Evolutionary conservation across 2,797 vertebrate genomes (phyloP).

Genomic region (Acomys russatus): DNA sequence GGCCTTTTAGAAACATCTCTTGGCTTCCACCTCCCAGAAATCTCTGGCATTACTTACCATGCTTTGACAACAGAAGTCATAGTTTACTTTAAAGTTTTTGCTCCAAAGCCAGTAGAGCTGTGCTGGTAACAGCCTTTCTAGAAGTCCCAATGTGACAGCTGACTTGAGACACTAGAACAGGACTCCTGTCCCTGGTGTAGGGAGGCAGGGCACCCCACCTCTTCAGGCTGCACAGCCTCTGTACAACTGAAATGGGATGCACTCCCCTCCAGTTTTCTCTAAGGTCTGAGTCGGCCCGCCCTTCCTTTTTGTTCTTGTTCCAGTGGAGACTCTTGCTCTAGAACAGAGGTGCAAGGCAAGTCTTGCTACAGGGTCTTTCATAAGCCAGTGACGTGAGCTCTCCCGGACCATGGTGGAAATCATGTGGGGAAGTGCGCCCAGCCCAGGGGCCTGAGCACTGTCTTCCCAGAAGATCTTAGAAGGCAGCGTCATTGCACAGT

Average conservation of each 20-base stretch:
- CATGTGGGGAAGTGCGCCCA: not conserved
- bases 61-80: not conserved
- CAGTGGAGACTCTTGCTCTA: not conserved
- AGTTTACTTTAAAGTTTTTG: slow-evolving; percentile 5
- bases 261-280: no score
- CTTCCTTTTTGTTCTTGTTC: not conserved
- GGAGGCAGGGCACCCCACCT: not conserved
- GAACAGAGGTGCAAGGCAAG: not conserved
- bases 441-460: not conserved
- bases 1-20: not conserved
- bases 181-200: not conserved
- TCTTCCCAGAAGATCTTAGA: slow-evolving; percentile 39
- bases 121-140: not conserved
- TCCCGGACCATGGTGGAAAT: not conserved
- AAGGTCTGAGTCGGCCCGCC: not conserved
- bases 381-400: not conserved
- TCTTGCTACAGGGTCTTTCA: not conserved
- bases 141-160: not conserved
- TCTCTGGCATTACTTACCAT: slow-evolving; percentile 13
- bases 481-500: not conserved
- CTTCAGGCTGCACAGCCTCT: not conserved
- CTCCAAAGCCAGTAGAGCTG: not conserved
- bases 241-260: not conserved
- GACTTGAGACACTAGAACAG: not conserved
- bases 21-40: not conserved